Base-by-base conservation (phyloP, 2,888 invertebrate species). In the Trissolcus brochymenae region DNA sequence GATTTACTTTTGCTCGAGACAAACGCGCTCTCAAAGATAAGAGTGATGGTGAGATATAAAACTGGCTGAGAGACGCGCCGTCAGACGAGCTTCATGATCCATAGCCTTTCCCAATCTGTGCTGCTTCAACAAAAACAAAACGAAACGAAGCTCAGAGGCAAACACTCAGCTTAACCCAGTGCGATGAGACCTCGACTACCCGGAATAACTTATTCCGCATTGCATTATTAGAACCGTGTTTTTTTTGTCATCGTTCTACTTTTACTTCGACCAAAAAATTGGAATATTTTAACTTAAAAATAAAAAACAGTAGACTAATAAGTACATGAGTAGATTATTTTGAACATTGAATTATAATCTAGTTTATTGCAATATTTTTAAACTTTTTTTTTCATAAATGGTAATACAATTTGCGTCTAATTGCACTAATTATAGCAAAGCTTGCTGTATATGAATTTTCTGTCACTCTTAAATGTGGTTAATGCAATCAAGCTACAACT, bases 121-220 rank as follows among this genome's bases (percentile, higher is more conserved):
- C 81, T 19, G 78, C 80, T 81, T 80, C 76, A 80, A 80, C 81
- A 80, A 84, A 85, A 86, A 85, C 78, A 79, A 82, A 84, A 81
- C 83, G 84, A 85, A 85, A 19, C 19, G 19, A 84, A 84, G 82
- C 78, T 80, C 80, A 82, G 29, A 29, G 79, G 82, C 84, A 82
- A 85, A 83, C 82, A 82, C 82, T 84, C 81, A 82, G 81, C 81
- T 85, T 87, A 87, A 86, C 85, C 87, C 84, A 86, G 82, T 86
- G 19, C 19, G 83, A 83, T 82, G 80, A 81, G 78, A 40, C 81
- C 83, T 84, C 83, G 81, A 67, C 81, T 83, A 82, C 87, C 57
- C 82, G 84, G 85, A 88, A 88, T 85, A 87, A 86, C 87, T 86
- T 84, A 87, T 88, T 88, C 87, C 87, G 87, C 86, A 85, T 87